Evolutionary conservation across 2,888 invertebrate species (phyloP).

Genomic region (Heliconius hortense): DNA sequence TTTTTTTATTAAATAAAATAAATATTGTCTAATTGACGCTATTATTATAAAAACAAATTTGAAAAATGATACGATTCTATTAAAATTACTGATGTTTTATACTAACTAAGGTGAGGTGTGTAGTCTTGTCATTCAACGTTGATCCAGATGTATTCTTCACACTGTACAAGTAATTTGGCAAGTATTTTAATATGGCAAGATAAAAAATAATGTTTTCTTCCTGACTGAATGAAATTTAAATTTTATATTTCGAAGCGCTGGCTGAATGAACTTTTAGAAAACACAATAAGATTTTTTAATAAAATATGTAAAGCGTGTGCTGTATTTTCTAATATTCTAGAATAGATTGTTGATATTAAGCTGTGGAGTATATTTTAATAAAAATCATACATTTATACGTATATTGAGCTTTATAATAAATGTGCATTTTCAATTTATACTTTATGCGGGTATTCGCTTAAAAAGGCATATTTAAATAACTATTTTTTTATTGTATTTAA

Average conservation of each 20-base stretch:
- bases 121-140: too few relatives aligned
- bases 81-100: background rate
- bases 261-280: constrained; percentile 13
- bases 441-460: too few relatives aligned
- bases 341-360: background rate
- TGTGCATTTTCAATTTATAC: too few relatives aligned
- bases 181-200: background rate
- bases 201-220: background rate
- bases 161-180: too few relatives aligned
- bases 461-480: too few relatives aligned
- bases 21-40: background rate
- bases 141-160: too few relatives aligned
- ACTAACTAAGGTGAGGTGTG: too few relatives aligned
- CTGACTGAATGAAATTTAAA: constrained; percentile 5
- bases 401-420: too few relatives aligned
- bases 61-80: background rate
- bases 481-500: too few relatives aligned
- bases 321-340: background rate
- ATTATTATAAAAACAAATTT: background rate
- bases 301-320: constrained; percentile 16
- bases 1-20: background rate
- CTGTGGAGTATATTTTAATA: background rate
- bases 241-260: background rate
- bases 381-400: too few relatives aligned
- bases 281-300: constrained; percentile 21